Conservation (phyloP, 2,113 vertebrate genomes). For the Burhinus bistriatus region DNA sequence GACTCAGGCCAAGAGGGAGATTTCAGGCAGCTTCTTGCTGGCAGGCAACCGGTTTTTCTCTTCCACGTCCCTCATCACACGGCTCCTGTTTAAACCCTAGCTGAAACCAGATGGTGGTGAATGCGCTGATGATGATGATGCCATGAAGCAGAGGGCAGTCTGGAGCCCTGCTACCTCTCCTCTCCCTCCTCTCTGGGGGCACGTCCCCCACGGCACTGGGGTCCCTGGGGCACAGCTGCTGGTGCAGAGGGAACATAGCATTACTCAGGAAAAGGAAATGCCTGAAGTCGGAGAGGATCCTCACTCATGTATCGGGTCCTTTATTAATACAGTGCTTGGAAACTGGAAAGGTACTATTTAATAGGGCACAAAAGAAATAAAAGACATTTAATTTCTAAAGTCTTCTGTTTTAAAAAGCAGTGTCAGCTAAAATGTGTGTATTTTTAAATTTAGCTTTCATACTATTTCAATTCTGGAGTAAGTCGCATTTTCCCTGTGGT, state of each 20-base stretch:
- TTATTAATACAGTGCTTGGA: not conserved
- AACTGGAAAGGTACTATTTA: not conserved
- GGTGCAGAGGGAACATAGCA: rapidly evolving
- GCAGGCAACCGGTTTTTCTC: not conserved
- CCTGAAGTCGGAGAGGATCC: not conserved
- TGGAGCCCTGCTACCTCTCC: not conserved
- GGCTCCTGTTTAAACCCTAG: not conserved
- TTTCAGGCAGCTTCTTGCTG: not conserved
- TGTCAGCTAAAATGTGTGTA: not conserved
- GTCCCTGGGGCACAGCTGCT: not conserved
- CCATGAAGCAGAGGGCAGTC: not conserved
- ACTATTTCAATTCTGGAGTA: not conserved
- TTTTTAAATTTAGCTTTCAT: constrained; percentile 34
- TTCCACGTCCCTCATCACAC: rapidly evolving
- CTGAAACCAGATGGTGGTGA: not conserved
- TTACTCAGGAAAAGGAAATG: not conserved
- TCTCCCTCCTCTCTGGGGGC: not conserved
- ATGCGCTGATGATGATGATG: rapidly evolving
- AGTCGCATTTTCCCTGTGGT: not conserved
- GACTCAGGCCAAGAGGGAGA: not conserved
- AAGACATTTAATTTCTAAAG: not conserved
- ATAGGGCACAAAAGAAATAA: not conserved
- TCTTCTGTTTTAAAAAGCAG: not conserved
- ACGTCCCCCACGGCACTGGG: rapidly evolving
- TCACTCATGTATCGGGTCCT: not conserved